Base-by-base conservation (phyloP, 2,888 invertebrate species). In the Coenonympha glycerion region DNA sequence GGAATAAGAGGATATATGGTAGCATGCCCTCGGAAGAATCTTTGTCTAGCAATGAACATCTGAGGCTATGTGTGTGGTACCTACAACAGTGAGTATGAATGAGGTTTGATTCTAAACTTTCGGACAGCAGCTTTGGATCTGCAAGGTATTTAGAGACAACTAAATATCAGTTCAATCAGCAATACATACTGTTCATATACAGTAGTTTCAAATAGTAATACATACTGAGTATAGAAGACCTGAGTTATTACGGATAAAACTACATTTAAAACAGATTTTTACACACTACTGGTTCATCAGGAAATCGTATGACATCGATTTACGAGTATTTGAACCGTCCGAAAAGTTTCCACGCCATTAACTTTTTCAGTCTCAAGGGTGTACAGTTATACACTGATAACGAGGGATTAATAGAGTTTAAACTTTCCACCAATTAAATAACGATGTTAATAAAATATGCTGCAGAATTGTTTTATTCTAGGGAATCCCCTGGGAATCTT, bases 241-340 rank as follows among this genome's bases (percentile, higher is more conserved):
- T 2, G 36, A 3, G 21, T 15, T 9, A 9, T 9, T 24, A 13
- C 24, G 3, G 9, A 15, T 16, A 9, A 24, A 39, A 0, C n/a
- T n/a, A 15, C 18, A 18, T 34, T 13, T 15, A 24, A 19, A 28
- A 18, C 11, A 28, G 19, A n/a, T n/a, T n/a, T n/a, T n/a, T n/a
- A n/a, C 30, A 41, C n/a, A 19, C 18, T 26, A 40, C 18, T 41
- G 28, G 16, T 44, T 31, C 21, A 31, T 22, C 15, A 73, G 83
- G 79, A 84, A 85, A 85, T 79, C 76, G 74, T 82, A 84, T 72
- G 79, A 77, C 81, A 67, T 68, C 82, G 80, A 83, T 85, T 81
- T 78, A n/a, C n/a, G n/a, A n/a, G n/a, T n/a, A 83, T 83, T 82
- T 78, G 73, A 83, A 83, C 79, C 79, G 73, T 74, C 66, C 73